Percentiles rank a stretch among this genome's conserved stretches.
phyloP scores from a whole-genome alignment of 2,888 invertebrate species.

The Aproaerema taeniolella region DNA sequence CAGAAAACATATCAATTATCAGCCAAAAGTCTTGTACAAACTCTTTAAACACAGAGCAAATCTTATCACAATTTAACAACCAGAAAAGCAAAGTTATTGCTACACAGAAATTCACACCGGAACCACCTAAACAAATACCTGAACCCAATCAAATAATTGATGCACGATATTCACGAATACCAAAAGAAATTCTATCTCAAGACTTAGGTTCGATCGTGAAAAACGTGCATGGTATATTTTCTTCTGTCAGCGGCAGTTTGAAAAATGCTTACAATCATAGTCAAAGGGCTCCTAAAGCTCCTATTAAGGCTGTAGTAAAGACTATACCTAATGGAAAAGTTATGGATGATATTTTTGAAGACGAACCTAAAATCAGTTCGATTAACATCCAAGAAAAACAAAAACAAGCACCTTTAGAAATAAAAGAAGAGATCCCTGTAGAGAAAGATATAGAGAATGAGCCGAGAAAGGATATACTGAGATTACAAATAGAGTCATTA shows the following conservation, averaged over 20 bases:
- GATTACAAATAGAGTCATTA: slow-evolving; percentile 54
- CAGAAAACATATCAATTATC: slow-evolving; percentile 47
- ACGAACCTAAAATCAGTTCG: slow-evolving; percentile 29
- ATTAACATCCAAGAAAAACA: slow-evolving; percentile 10
- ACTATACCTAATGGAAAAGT: slow-evolving; percentile 51
- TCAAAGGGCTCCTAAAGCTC: slow-evolving; percentile 42
- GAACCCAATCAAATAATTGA: slow-evolving; percentile 26
- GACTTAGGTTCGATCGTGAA: slow-evolving; percentile 66
- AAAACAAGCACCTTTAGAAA: background rate
- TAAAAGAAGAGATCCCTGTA: background rate
- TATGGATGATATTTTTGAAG: slow-evolving; percentile 66
- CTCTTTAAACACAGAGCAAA: slow-evolving; percentile 46
- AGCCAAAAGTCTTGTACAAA: slow-evolving; percentile 24
- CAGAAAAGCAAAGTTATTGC: slow-evolving; percentile 54
- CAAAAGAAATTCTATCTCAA: slow-evolving; percentile 60
- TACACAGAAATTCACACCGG: slow-evolving; percentile 46
- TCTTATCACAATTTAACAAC: slow-evolving; percentile 46
- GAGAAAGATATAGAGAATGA: slow-evolving; percentile 27
- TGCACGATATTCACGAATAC: slow-evolving; percentile 41
- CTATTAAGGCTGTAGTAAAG: slow-evolving; percentile 35
- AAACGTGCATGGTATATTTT: slow-evolving; percentile 71
- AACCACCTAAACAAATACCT: slow-evolving; percentile 23
- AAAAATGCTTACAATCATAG: slow-evolving; percentile 60
- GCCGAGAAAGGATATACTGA: slow-evolving; percentile 39
- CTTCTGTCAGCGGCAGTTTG: slow-evolving; percentile 63